phyloP scores from a whole-genome alignment of 2,113 vertebrate genomes.

The Ascaphus truei region DNA sequence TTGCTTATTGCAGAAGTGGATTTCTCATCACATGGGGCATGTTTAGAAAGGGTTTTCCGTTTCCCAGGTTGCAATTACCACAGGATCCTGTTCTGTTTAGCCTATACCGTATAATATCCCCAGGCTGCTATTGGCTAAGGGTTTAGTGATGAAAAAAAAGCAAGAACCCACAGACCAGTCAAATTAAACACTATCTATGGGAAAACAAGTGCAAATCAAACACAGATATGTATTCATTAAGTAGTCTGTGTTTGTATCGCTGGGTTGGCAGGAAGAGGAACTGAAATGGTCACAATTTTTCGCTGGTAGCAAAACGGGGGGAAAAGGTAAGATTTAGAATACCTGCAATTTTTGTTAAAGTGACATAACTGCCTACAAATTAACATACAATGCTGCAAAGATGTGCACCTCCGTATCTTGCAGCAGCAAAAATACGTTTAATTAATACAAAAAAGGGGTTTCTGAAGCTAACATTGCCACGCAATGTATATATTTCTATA shows the following conservation, averaged over 20 bases:
- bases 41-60: too few species aligned
- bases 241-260: background rate
- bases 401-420: too few species aligned
- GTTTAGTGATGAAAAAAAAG: too few species aligned
- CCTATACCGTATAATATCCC: background rate
- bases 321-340: background rate
- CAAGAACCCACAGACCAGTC: background rate
- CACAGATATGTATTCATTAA: conserved; percentile 3
- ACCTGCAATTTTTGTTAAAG: background rate
- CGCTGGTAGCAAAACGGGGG: background rate
- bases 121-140: background rate
- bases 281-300: background rate
- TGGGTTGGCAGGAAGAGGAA: background rate
- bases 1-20: too few species aligned
- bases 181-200: background rate
- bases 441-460: too few species aligned
- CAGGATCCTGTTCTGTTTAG: background rate
- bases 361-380: too few species aligned
- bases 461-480: too few species aligned
- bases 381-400: too few species aligned
- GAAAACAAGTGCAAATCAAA: conserved; percentile 4
- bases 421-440: too few species aligned
- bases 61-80: too few species aligned
- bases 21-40: too few species aligned
- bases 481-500: too few species aligned